Conservation (phyloP, 1,140 invertebrate genomes). For the Drosophila prosaltans region DNA sequence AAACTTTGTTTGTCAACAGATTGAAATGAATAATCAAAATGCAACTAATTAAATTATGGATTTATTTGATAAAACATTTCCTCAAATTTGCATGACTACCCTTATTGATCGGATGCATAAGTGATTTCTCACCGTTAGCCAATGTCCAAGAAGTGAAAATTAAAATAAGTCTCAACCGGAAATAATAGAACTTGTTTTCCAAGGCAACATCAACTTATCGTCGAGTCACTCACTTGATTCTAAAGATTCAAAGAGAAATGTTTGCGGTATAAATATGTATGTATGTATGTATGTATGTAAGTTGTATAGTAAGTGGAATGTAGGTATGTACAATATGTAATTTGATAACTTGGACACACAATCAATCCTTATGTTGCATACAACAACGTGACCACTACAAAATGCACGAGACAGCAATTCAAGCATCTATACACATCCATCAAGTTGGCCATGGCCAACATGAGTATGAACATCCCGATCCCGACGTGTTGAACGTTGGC, state of each 20-base stretch:
- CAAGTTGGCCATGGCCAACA: slow-evolving; percentile 17
- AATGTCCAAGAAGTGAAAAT: neutral
- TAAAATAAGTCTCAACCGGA: neutral
- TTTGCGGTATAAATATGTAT: neutral
- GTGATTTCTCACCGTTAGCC: neutral
- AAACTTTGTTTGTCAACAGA: neutral
- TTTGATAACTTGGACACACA: slow-evolving; percentile 12
- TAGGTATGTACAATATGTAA: slow-evolving; percentile 21
- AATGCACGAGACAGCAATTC: slow-evolving; percentile 52
- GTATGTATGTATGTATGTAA: slow-evolving; percentile 1
- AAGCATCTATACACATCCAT: slow-evolving; percentile 24
- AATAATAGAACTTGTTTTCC: slow-evolving; percentile 11
- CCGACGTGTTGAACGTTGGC: slow-evolving; percentile 53
- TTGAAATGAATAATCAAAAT: neutral
- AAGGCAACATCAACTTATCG: slow-evolving; percentile 3
- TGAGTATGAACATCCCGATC: slow-evolving; percentile 25
- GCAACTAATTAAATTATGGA: neutral
- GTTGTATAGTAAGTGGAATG: neutral
- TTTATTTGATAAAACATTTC: neutral
- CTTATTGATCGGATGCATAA: slow-evolving; percentile 3
- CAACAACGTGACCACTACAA: slow-evolving; percentile 49
- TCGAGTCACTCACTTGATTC: neutral
- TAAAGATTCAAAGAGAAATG: slow-evolving; percentile 3
- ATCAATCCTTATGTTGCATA: slow-evolving; percentile 40
- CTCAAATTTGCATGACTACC: neutral